phyloP scores from a whole-genome alignment of 2,113 vertebrate species.

The Terrapene triunguis region DNA sequence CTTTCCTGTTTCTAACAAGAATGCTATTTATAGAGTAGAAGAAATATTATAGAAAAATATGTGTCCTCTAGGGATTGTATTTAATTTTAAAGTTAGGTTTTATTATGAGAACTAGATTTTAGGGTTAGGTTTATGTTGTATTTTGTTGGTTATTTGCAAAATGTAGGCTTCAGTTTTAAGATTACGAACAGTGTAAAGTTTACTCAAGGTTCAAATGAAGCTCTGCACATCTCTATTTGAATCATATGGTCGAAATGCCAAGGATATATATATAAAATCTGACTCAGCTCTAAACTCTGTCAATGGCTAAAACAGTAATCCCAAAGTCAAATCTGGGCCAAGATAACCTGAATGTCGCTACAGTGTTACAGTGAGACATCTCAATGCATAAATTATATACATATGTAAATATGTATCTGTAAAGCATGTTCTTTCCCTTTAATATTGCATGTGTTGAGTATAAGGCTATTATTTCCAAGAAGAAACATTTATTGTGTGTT shows the following conservation, averaged over 20 bases:
- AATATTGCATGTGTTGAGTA: constrained; percentile 53
- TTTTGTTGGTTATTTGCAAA: constrained; percentile 8
- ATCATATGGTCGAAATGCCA: constrained; percentile 62
- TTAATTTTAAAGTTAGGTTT: not conserved
- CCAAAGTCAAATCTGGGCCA: constrained; percentile 55
- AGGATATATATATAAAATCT: constrained; percentile 16
- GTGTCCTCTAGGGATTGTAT: not conserved
- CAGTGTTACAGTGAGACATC: constrained; percentile 24
- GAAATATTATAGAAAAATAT: not conserved
- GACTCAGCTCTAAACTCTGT: constrained; percentile 62
- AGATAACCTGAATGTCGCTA: constrained; percentile 22
- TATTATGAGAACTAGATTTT: not conserved
- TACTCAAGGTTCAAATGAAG: constrained; percentile 31
- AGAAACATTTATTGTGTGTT: constrained; percentile 42
- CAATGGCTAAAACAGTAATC: constrained; percentile 58
- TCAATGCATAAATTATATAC: constrained; percentile 47
- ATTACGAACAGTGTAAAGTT: constrained; percentile 7
- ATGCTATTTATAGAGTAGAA: not conserved
- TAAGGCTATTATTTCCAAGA: constrained; percentile 19
- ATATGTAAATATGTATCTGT: constrained; percentile 30
- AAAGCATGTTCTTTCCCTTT: constrained; percentile 25
- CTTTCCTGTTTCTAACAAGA: not conserved
- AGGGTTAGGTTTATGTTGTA: not conserved
- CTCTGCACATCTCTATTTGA: constrained; percentile 33
- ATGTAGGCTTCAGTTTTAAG: constrained; percentile 29